Percentiles rank a stretch among this genome's conserved stretches.
Conservation (phyloP, 1,140 invertebrate species). For the Copidosoma floridanum region DNA sequence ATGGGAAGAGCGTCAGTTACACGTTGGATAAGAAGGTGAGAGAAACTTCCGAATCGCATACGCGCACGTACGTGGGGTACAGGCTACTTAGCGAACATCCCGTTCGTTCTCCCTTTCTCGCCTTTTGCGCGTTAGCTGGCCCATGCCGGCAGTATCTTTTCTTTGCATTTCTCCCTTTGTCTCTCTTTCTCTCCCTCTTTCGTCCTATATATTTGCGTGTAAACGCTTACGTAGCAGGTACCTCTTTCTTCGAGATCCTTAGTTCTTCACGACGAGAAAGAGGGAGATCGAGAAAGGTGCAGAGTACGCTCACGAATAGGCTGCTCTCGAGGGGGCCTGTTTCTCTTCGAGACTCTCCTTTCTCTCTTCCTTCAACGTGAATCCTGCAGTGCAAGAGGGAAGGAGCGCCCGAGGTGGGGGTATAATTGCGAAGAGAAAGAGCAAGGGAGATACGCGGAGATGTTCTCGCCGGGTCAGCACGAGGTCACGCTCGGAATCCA, state of each 20-base stretch:
- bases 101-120: neutral
- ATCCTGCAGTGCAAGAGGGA: too few relatives aligned
- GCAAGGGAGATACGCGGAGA: constrained; percentile 47
- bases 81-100: constrained; percentile 4
- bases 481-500: constrained; percentile 57
- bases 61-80: neutral
- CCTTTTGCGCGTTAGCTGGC: too few relatives aligned
- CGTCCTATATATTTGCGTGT: constrained; percentile 8
- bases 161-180: too few relatives aligned
- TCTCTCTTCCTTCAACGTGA: too few relatives aligned
- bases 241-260: constrained; percentile 11
- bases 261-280: too few relatives aligned
- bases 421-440: constrained; percentile 43
- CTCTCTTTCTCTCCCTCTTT: neutral
- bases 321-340: too few relatives aligned
- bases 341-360: too few relatives aligned
- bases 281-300: too few relatives aligned
- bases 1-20: neutral
- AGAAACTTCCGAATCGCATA: constrained; percentile 11
- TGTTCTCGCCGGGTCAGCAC: constrained; percentile 55
- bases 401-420: constrained; percentile 21
- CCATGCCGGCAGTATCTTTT: too few relatives aligned
- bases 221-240: constrained; percentile 36
- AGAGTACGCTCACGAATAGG: too few relatives aligned
- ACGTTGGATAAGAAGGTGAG: neutral